Conservation (phyloP, 1,140 invertebrate species). For the Agrilus planipennis region DNA sequence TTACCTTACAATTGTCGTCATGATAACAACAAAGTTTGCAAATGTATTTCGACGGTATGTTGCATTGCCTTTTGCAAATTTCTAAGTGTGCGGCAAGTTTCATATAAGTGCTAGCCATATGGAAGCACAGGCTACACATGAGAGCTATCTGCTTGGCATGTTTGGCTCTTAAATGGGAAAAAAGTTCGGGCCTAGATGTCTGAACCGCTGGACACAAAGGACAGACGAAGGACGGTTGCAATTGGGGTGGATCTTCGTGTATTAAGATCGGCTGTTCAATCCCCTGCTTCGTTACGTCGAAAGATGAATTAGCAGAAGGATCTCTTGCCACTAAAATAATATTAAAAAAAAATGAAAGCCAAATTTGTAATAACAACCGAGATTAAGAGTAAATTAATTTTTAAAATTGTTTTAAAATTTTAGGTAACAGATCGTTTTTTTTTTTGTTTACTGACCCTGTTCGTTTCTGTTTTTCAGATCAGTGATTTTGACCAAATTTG, state of each 20-base stretch:
- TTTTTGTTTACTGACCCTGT: constrained; percentile 17
- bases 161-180: constrained; percentile 43
- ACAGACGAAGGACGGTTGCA: constrained; percentile 20
- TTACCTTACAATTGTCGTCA: constrained; percentile 46
- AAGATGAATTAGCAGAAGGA: too few species aligned
- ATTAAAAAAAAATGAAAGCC: too few species aligned
- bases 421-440: too few species aligned
- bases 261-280: not conserved
- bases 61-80: constrained; percentile 36
- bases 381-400: too few species aligned
- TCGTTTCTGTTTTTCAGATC: constrained; percentile 25
- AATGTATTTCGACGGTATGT: constrained; percentile 32
- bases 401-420: too few species aligned
- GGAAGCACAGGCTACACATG: constrained; percentile 45
- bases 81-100: constrained; percentile 41
- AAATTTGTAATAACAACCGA: too few species aligned
- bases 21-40: constrained; percentile 47
- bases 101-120: constrained; percentile 38
- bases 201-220: constrained; percentile 25
- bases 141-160: constrained; percentile 43
- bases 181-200: constrained; percentile 37
- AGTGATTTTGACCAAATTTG: constrained; percentile 29
- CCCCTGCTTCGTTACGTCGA: too few species aligned
- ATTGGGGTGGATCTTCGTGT: constrained; percentile 15
- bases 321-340: too few species aligned